Evolutionary conservation across 2,888 invertebrate species (phyloP).

Genomic region (Clivina fossor): DNA sequence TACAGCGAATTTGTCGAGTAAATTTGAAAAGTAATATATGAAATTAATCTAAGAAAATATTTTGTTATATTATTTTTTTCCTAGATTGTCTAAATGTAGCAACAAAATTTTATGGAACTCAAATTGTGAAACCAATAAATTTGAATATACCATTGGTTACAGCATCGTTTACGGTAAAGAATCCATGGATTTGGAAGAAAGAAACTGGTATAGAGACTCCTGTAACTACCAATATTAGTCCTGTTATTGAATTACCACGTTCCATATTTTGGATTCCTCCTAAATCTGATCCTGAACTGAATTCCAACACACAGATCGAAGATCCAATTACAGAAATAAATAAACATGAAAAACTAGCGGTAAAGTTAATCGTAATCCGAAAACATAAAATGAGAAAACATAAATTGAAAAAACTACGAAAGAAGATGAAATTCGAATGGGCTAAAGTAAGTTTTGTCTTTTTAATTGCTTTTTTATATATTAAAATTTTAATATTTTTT

Average conservation of each 20-base stretch:
- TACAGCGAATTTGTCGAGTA: slow-evolving; percentile 12
- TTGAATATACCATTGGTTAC: slow-evolving; percentile 2
- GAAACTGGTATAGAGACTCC: slow-evolving; percentile 46
- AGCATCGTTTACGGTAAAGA: slow-evolving; percentile 23
- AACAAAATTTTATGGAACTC: slow-evolving; percentile 16
- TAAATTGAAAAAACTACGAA: slow-evolving; percentile 76
- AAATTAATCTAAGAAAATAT: neutral
- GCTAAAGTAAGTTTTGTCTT: slow-evolving; percentile 58
- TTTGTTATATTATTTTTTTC: slow-evolving; percentile 1
- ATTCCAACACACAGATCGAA: slow-evolving; percentile 41
- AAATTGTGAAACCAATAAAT: slow-evolving; percentile 3
- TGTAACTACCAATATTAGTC: slow-evolving; percentile 36
- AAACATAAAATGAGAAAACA: slow-evolving; percentile 86
- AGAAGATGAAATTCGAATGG: slow-evolving; percentile 76
- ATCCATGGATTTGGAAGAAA: slow-evolving; percentile 48
- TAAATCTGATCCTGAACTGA: slow-evolving; percentile 36
- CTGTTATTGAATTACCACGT: slow-evolving; percentile 45
- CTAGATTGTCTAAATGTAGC: slow-evolving; percentile 5
- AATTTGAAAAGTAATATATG: slow-evolving; percentile 14
- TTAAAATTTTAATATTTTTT: slow-evolving; percentile 40
- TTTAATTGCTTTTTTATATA: slow-evolving; percentile 11
- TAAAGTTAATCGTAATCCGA: slow-evolving; percentile 73
- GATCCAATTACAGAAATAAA: slow-evolving; percentile 43
- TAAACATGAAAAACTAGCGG: slow-evolving; percentile 68
- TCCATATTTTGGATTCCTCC: slow-evolving; percentile 42